Percentiles rank a stretch among this genome's conserved stretches.
phyloP scores from a whole-genome alignment of 2,113 vertebrate species.

The Heterochromis multidens region DNA sequence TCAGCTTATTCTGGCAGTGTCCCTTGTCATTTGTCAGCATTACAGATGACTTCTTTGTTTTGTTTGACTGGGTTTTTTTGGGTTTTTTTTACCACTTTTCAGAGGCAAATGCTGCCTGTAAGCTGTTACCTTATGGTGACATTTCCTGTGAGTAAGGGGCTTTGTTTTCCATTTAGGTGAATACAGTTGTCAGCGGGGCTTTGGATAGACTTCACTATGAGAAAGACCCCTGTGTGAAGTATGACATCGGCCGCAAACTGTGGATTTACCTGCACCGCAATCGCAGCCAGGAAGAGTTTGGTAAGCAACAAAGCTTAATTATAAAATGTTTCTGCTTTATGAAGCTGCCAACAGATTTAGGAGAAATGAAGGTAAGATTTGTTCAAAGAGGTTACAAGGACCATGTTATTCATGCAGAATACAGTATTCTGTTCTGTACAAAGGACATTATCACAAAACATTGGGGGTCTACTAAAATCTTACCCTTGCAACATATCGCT shows the following conservation, averaged over 20 bases:
- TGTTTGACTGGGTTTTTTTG: too few species aligned
- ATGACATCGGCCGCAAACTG: constrained; percentile 93
- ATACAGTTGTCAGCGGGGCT: constrained; percentile 95
- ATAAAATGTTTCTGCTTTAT: background rate
- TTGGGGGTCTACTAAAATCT: background rate
- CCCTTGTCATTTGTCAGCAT: background rate
- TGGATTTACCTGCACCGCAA: constrained; percentile 96
- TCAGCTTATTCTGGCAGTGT: background rate
- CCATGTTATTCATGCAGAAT: background rate
- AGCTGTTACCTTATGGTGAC: background rate
- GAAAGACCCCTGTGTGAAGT: constrained; percentile 98
- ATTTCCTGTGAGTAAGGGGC: background rate
- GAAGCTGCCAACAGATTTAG: background rate
- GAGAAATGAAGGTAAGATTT: too few species aligned
- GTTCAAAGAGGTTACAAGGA: too few species aligned
- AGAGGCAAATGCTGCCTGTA: background rate
- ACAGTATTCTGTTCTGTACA: background rate
- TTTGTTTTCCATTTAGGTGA: constrained; percentile 78
- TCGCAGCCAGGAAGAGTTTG: constrained; percentile 96
- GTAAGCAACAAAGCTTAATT: constrained; percentile 66
- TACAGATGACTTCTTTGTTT: background rate
- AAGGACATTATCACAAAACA: background rate
- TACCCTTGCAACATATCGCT: background rate
- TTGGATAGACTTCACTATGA: constrained; percentile 95
- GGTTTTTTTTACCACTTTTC: background rate